A percentile compares a stretch with the other conserved stretches of the same genome.
phyloP scores from a whole-genome alignment of 2,113 vertebrate genomes.

The Sapajus apella region DNA sequence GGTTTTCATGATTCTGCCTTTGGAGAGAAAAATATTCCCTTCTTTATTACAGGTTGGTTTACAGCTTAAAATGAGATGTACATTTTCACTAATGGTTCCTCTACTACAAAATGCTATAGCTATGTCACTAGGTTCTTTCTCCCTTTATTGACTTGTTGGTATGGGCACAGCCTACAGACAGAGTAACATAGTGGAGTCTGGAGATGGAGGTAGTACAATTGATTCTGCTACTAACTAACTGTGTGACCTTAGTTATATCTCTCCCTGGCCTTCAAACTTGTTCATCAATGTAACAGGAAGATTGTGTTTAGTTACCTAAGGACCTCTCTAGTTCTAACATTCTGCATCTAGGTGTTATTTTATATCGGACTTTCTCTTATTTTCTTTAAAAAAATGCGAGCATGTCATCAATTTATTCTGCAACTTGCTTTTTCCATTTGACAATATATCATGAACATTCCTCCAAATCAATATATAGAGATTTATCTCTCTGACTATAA shows the following conservation, averaged over 20 bases:
- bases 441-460: constrained; percentile 40
- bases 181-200: background rate
- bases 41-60: background rate
- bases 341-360: constrained; percentile 38
- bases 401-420: constrained; percentile 56
- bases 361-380: constrained; percentile 36
- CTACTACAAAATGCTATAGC: background rate
- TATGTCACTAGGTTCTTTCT: background rate
- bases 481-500: constrained; percentile 54
- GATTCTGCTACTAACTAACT: constrained; percentile 48
- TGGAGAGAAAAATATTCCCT: background rate
- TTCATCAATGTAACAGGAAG: constrained; percentile 35
- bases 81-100: background rate
- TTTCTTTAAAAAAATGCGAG: constrained; percentile 43
- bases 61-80: constrained; percentile 12
- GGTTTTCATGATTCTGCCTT: background rate
- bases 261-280: constrained; percentile 12
- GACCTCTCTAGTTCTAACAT: background rate
- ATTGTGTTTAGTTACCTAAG: constrained; percentile 40
- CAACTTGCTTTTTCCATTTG: constrained; percentile 51
- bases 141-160: constrained; percentile 32
- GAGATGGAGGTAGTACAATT: background rate
- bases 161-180: background rate
- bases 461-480: constrained; percentile 58
- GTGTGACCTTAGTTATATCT: background rate